Conservation (phyloP, 2,113 vertebrate species). For the Spea multiplicata region DNA sequence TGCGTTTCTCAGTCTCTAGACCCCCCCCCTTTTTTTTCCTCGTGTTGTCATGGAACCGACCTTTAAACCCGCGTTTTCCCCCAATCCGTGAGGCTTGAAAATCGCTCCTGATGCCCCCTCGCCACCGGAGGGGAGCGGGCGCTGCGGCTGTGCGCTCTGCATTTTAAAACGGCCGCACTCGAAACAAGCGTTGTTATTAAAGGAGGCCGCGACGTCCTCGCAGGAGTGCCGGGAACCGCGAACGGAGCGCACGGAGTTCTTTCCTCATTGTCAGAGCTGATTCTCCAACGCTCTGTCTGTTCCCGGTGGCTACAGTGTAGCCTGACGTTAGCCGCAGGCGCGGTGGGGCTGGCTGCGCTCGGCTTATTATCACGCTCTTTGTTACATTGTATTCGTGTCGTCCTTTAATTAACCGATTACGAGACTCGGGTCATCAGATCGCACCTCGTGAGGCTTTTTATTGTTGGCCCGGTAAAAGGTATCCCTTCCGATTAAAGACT, state of each 20-base stretch:
- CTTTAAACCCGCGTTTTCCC: slow-evolving; percentile 18
- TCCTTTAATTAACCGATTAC: too few species aligned
- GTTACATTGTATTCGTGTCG: too few species aligned
- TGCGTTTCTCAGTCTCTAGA: background rate
- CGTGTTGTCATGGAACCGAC: slow-evolving; percentile 58
- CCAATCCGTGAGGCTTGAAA: slow-evolving; percentile 44
- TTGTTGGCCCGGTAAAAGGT: too few species aligned
- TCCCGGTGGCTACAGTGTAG: background rate
- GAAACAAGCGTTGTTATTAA: background rate
- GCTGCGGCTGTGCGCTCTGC: background rate
- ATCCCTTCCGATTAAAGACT: too few species aligned
- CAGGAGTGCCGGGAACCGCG: background rate
- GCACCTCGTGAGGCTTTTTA: too few species aligned
- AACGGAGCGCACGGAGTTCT: background rate
- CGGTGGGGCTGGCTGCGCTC: background rate
- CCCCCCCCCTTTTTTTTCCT: background rate
- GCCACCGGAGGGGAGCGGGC: background rate
- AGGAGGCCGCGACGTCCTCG: background rate
- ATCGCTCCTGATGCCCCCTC: slow-evolving; percentile 14
- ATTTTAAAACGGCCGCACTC: background rate
- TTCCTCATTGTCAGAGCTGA: background rate
- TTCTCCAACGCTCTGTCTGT: background rate
- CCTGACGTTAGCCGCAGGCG: background rate
- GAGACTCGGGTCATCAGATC: too few species aligned
- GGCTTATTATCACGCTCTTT: too few species aligned